Conservation (phyloP, 2,113 vertebrate genomes). For the Callopanchax toddi region DNA sequence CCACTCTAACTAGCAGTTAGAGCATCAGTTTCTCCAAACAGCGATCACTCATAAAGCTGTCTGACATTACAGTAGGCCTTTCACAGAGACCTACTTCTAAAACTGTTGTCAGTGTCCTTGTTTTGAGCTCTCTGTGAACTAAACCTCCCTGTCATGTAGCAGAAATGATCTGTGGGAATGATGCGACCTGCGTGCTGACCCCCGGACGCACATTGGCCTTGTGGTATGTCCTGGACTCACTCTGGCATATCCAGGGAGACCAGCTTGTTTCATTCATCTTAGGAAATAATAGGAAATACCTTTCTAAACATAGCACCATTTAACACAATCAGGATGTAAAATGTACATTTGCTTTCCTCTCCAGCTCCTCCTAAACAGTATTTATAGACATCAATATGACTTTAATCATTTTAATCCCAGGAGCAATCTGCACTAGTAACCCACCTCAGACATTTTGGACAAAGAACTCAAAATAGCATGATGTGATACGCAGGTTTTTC, state of each 20-base stretch:
- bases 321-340: conserved; percentile 82
- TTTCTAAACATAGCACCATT: conserved; percentile 79
- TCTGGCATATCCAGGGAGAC: conserved; percentile 61
- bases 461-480: conserved; percentile 6
- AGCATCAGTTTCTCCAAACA: no score
- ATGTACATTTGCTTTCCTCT: conserved; percentile 76
- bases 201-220: conserved; percentile 55
- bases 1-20: no score
- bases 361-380: conserved; percentile 72
- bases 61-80: no score
- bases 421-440: conserved; percentile 1
- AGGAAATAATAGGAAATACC: conserved; percentile 79
- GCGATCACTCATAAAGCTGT: no score
- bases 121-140: no score
- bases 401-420: conserved; percentile 48
- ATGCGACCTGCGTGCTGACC: conserved; percentile 57
- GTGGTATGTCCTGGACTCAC: conserved; percentile 67
- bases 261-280: conserved; percentile 72
- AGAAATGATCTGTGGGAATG: conserved; percentile 71
- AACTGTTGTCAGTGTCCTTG: no score
- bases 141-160: no score
- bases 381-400: conserved; percentile 74
- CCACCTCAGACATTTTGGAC: conserved; percentile 14
- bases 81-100: no score
- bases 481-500: background rate